Evolutionary conservation across 2,888 invertebrate genomes (phyloP), one percentile per base, ranked within the genome.

Genomic region (Pristionchus mayeri): DNA sequence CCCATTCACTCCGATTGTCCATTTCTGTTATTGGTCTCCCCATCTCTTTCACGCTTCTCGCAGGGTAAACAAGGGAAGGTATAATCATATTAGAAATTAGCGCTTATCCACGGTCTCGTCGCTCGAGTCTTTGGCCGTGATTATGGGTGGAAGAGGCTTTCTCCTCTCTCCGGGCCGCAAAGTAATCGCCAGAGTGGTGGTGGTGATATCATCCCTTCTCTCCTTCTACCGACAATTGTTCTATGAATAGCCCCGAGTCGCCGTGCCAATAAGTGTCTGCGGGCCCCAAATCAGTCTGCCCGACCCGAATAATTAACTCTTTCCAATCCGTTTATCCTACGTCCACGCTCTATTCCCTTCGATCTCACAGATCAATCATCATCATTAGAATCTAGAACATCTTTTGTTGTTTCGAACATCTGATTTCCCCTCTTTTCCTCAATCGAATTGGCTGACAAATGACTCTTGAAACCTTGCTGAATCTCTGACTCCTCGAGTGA

Each of bases 1-100:
- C 18, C 63, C 27, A 60, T 60, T 60, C 63, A 63, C 13, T 63
- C 60, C n/a, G 30, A 63, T 27, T 63, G 63, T 63, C 63, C 63
- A 63, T 63, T 63, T 63, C 71, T 71, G 71, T 71, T 71, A 71
- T 71, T 71, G 63, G 34, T 60, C 60, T 57, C 57, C 57, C 57
- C 60, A 13, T 30, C 40, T 0, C 71, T 71, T 71, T 71, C 71
- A 44, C 63, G 63, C 63, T 34, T 34, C 30, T 63, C 34, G 34
- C 34, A 0, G 34, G 27, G 57, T 63, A 30, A 63, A 71, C 71
- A 71, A 63, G 13, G 60, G 60, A 71, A 71, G 37, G 71, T 71
- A 44, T 71, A 71, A 71, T 71, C 71, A 71, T 71, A 71, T 71
- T 71, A 71, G 71, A 34, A 71, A 71, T 71, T 71, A 44, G 34